Conservation (phyloP, 2,113 vertebrate genomes). For the Etheostoma cragini region DNA sequence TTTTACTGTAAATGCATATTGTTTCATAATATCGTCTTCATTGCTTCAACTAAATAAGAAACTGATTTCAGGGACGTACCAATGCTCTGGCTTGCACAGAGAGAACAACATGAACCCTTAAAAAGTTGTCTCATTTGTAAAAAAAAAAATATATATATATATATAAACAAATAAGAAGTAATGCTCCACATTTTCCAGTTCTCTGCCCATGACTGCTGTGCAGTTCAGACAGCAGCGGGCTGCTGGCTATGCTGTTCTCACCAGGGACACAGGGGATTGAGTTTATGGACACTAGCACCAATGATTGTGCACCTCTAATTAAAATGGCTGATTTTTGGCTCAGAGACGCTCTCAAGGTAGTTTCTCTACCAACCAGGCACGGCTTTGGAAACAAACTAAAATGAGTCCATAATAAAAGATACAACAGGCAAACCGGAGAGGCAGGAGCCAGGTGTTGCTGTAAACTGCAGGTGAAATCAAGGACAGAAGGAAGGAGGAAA, state of each 20-base stretch:
- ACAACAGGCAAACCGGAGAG: conserved; percentile 65
- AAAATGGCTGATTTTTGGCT: conserved; percentile 68
- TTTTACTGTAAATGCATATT: no score
- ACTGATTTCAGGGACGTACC: conserved; percentile 6
- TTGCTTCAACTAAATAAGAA: neutral
- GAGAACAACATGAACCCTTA: neutral
- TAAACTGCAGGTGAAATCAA: conserved; percentile 62
- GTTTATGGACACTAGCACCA: conserved; percentile 63
- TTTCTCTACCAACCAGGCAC: conserved; percentile 41
- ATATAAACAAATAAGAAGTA: neutral
- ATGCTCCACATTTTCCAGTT: conserved; percentile 43
- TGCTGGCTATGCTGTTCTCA: conserved; percentile 36
- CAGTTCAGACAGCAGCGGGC: conserved; percentile 23
- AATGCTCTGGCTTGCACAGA: neutral
- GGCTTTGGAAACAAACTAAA: conserved; percentile 60
- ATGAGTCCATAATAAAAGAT: conserved; percentile 68
- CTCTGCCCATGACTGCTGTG: conserved; percentile 37
- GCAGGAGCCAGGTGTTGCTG: conserved; percentile 59
- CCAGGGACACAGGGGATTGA: conserved; percentile 46
- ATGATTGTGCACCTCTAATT: conserved; percentile 69
- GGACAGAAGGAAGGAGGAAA: conserved; percentile 25
- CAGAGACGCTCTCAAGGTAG: conserved; percentile 56
- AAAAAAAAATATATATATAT: no score
- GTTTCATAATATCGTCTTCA: conserved; percentile 31
- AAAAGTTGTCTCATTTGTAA: conserved; percentile 33